Percentiles rank a stretch among this genome's conserved stretches.
These are phyloP conservation scores for Zaprionus ornatus DNA, from an alignment of 1,140 invertebrate genomes.

Conservation along the genomic window DNA sequence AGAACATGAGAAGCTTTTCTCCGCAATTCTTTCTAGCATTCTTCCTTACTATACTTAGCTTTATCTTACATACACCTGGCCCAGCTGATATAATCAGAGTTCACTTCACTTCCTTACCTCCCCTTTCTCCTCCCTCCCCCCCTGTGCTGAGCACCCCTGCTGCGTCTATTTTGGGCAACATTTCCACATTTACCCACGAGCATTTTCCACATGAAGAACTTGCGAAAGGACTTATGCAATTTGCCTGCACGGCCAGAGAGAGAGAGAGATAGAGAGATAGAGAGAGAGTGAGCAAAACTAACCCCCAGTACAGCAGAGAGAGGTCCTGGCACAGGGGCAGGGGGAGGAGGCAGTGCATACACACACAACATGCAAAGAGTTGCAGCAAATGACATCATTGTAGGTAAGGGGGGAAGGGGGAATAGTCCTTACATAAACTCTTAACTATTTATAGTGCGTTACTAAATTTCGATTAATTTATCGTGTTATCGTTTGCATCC, in stretches of 20 bases:
- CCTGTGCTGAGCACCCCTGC: conserved; percentile 1
- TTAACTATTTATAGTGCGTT: too few relatives aligned
- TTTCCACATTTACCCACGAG: conserved; percentile 38
- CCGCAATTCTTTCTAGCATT: too few relatives aligned
- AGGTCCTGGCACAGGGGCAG: conserved; percentile 14
- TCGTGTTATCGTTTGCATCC: background rate
- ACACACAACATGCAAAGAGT: conserved; percentile 64
- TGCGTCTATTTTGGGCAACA: conserved; percentile 8
- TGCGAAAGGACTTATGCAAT: conserved; percentile 50
- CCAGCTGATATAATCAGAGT: conserved; percentile 40
- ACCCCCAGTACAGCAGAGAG: conserved; percentile 49
- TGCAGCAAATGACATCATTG: conserved; percentile 39
- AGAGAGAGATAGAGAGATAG: background rate
- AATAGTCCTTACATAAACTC: background rate
- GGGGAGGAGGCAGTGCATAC: conserved; percentile 62
- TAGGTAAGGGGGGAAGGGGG: too few relatives aligned
- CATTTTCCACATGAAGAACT: conserved; percentile 44
- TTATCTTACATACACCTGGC: background rate
- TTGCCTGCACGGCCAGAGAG: conserved; percentile 31
- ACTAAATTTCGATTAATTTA: background rate
- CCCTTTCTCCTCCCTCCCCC: background rate
- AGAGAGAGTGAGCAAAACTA: conserved; percentile 51
- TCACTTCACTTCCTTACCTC: conserved; percentile 3
- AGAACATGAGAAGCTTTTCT: background rate
- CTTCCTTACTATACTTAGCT: background rate